A percentile compares a stretch with the other conserved stretches of the same genome.
These are phyloP conservation scores for Atopsyche davidsoni DNA, from an alignment of 1,140 invertebrate species.

Conservation along the genomic window DNA sequence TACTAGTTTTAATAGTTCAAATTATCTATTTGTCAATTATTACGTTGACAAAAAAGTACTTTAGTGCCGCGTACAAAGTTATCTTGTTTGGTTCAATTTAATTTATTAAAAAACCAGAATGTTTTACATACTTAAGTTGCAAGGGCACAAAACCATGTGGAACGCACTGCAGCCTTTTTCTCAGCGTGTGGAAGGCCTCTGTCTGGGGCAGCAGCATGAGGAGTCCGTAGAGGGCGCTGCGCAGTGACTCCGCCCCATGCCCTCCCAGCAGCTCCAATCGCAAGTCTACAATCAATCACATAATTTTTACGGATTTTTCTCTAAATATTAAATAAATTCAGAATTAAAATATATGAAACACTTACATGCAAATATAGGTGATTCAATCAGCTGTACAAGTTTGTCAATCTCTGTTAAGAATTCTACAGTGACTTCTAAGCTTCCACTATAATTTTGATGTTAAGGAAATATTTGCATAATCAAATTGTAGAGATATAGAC, in stretches of 20 bases:
- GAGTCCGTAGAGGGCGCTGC: conserved; percentile 89
- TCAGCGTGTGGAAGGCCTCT: conserved; percentile 87
- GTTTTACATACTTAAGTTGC: conserved; percentile 34
- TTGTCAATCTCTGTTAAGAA: conserved; percentile 96
- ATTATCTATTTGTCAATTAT: too few species aligned
- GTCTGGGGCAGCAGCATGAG: conserved; percentile 97
- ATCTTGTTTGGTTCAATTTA: too few species aligned
- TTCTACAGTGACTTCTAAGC: conserved; percentile 94
- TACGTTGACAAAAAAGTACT: too few species aligned
- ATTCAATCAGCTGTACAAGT: conserved; percentile 95
- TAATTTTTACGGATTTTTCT: conserved; percentile 5
- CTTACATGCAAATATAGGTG: conserved; percentile 98
- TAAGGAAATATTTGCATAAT: conserved; percentile 22
- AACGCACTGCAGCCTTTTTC: conserved; percentile 82
- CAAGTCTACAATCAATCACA: conserved; percentile 59
- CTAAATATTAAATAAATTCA: not conserved
- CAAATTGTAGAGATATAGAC: too few species aligned
- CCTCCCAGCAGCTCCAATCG: conserved; percentile 85
- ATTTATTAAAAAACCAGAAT: conserved; percentile 5
- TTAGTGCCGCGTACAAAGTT: too few species aligned
- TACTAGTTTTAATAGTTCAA: too few species aligned
- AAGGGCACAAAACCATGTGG: conserved; percentile 44
- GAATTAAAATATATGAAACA: conserved; percentile 36
- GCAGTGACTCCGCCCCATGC: conserved; percentile 62
- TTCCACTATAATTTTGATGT: conserved; percentile 58